A percentile compares a stretch with the other conserved stretches of the same genome.
Evolutionary conservation across 2,113 vertebrate species (phyloP).

Genomic region (Desmodus rotundus): DNA sequence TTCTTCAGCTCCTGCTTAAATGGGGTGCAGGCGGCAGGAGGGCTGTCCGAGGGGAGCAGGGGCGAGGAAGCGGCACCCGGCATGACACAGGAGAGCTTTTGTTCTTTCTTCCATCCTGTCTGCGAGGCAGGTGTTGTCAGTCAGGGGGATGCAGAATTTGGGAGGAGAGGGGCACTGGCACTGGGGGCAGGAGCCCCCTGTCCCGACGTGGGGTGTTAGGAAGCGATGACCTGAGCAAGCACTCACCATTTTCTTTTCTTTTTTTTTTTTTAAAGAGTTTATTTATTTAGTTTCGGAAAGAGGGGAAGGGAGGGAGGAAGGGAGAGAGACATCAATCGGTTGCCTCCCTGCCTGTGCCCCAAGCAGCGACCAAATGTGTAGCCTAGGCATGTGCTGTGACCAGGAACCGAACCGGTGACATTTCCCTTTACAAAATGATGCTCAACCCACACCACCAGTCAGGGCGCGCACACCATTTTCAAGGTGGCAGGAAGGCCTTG

Average conservation of each 20-base stretch:
- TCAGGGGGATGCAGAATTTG: background rate
- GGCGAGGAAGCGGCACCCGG: background rate
- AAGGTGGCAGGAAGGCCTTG: background rate
- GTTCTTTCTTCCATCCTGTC: background rate
- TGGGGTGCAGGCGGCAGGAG: accelerated
- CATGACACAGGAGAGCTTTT: background rate
- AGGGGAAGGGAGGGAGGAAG: too few relatives aligned
- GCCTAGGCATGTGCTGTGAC: too few relatives aligned
- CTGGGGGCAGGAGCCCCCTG: background rate
- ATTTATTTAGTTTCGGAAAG: too few relatives aligned
- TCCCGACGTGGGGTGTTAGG: accelerated
- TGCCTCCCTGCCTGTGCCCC: too few relatives aligned
- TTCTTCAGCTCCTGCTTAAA: background rate
- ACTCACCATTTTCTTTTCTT: background rate
- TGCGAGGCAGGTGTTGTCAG: background rate
- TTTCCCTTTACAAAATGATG: too few relatives aligned
- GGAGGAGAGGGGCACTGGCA: accelerated
- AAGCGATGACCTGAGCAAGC: background rate
- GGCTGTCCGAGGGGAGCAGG: background rate
- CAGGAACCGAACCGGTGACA: too few relatives aligned
- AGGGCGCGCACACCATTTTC: accelerated
- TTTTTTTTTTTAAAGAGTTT: too few relatives aligned
- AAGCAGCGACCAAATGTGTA: too few relatives aligned
- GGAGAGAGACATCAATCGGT: too few relatives aligned
- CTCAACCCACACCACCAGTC: too few relatives aligned